Conservation (phyloP, 2,888 invertebrate genomes). For the Adelphocoris suturalis region DNA sequence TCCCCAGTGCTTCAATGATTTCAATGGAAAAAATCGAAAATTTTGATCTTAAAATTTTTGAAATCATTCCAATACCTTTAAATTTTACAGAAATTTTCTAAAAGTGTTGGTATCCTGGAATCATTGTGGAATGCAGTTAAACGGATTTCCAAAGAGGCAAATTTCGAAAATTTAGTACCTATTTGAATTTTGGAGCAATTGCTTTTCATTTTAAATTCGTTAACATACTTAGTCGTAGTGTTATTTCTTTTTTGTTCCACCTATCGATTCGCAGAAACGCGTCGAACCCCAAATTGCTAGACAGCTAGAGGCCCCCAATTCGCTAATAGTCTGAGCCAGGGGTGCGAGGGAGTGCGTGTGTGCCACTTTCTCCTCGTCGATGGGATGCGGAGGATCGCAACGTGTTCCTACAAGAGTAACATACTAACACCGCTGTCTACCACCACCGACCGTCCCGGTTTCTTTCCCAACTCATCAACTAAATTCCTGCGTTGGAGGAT, state of each 20-base stretch:
- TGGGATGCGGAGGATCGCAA: not conserved
- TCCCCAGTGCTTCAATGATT: too few species aligned
- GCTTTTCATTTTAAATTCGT: too few species aligned
- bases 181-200: too few species aligned
- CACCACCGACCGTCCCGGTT: not conserved
- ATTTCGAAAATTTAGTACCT: too few species aligned
- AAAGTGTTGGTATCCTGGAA: too few species aligned
- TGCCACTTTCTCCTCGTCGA: not conserved
- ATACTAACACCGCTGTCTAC: not conserved
- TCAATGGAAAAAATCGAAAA: too few species aligned
- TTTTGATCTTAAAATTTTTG: too few species aligned
- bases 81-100: too few species aligned
- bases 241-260: not conserved
- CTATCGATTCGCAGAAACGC: not conserved
- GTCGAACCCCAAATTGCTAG: not conserved
- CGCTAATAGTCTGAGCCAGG: not conserved
- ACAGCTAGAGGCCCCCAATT: not conserved
- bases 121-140: too few species aligned
- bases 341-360: conserved; percentile 9
- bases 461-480: not conserved
- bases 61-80: too few species aligned
- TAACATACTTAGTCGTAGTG: too few species aligned
- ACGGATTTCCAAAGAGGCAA: too few species aligned
- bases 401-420: conserved; percentile 4
- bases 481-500: not conserved